Evolutionary conservation across 2,113 vertebrate genomes (phyloP), one percentile per base, ranked within the genome.

Genomic region (Onychostruthus taczanowskii): DNA sequence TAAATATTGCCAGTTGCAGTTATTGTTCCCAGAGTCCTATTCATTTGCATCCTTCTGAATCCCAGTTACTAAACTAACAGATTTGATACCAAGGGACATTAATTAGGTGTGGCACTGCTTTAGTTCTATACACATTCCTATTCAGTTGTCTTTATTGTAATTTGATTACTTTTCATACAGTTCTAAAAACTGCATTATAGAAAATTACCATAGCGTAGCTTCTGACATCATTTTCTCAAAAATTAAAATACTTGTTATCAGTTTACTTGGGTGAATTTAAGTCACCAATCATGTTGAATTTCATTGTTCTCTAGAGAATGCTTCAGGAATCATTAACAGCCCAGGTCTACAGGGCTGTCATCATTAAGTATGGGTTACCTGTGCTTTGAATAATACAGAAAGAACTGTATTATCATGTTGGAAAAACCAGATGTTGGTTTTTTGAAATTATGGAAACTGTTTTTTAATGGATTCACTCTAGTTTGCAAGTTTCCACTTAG

Each of bases 181-280:
- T 95, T 94, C 82, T 81, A 95, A 84, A 97, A 97, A 97, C 82
- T 96, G 76, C 50, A 91, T 91, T 96, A 55, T 92, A 94, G 94
- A 52, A 95, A 93, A 97, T 97, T 97, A 95, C 76, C 79, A 17
- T 73, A 83, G 79, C 72, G 82, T 79, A 84, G 46, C 62, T 93
- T 96, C 55, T 92, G 84, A 96, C 97, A 90, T 46, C 6, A 95
- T 97, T 95, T 91, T 89, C 84, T 89, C 69, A 87, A 86, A 97
- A 98, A 98, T 97, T 97, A 97, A 97, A 97, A 90, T 95, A 53
- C 73, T 97, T 97, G 93, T 97, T 97, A 95, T 95, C 46, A 5
- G 77, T 93, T 46, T 89, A 85, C 37, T 93, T 93, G 84, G 69
- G 64, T 97, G 97, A 97, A 97, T 96, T 95, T 90, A 89, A 84